Base-by-base conservation (phyloP, 2,797 vertebrate genomes). In the Intellagama lesueurii region DNA sequence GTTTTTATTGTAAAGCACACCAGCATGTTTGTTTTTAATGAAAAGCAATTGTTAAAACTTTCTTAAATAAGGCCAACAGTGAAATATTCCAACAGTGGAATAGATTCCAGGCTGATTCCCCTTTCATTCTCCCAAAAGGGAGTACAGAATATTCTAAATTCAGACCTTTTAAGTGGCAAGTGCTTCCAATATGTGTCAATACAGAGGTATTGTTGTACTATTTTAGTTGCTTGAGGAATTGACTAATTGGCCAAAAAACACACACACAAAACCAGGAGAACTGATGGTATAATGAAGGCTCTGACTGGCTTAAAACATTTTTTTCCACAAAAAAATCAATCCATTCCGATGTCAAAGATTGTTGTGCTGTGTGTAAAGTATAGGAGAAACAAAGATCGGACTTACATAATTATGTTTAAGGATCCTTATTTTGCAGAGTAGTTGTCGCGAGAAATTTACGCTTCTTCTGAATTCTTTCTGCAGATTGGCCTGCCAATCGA, bases 381-480 rank as follows among this genome's bases (percentile, higher is more conserved):
- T 40, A 44, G 30, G 47, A 35, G 40, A 73, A 68, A 69, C 24
- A 49, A 3, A 14, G 52, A 69, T 44, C 2, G n/a, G 60, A 87
- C 89, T 82, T 90, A 90, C 89, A 0, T 83, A 87, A 60, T 3
- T 7, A 24, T 16, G 47, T 82, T 44, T 76, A 26, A 90, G 72
- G 47, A 1, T n/a, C 60, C 32, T 68, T 60, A 60, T 87, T 70
- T 87, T 90, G 80, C 3, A 12, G 22, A 86, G 79, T 26, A 81
- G 44, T 44, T 70, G 70, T 32, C 32, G n/a, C 4, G 89, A 69
- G 32, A 82, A 11, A 30, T 52, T 82, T 60, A 83, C 44, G 64
- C 85, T 87, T 17, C 9, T 44, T 26, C 7, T 49, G 68, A 90
- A 87, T 83, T 90, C 89, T 69, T 87, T 83, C 40, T 83, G 89